phyloP scores from a whole-genome alignment of 2,797 vertebrate species.

The Scleropages formosus region DNA sequence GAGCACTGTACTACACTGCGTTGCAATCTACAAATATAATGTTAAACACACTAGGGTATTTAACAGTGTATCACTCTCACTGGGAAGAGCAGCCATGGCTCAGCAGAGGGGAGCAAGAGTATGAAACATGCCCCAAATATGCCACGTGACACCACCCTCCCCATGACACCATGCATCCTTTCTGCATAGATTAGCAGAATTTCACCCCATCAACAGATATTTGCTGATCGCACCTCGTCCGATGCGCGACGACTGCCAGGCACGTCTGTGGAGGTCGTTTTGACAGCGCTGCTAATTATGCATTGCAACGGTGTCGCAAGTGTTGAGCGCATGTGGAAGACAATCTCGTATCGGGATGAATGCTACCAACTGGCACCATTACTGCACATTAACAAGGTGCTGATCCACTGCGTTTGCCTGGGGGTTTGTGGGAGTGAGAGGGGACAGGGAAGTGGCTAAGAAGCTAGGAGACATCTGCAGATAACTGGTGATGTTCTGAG shows the following conservation, averaged over 20 bases:
- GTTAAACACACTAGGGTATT: too few relatives aligned
- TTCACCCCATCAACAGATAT: neutral
- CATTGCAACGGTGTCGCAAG: neutral
- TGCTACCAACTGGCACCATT: neutral
- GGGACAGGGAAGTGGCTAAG: neutral
- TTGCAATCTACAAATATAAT: too few relatives aligned
- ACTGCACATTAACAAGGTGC: neutral
- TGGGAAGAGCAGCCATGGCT: too few relatives aligned
- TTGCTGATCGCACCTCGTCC: neutral
- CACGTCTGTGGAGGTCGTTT: neutral
- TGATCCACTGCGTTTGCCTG: neutral
- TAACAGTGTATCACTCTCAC: neutral
- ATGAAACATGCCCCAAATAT: too few relatives aligned
- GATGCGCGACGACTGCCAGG: neutral
- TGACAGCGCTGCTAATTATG: slow-evolving; percentile 4
- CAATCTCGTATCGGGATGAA: slow-evolving; percentile 1
- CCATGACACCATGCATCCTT: neutral
- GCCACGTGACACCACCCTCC: too few relatives aligned
- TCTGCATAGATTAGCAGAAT: neutral
- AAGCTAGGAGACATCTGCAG: neutral
- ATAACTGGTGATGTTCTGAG: too few relatives aligned
- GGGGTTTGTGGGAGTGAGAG: neutral
- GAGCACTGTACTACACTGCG: too few relatives aligned
- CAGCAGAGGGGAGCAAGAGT: too few relatives aligned
- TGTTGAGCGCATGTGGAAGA: neutral